Conservation (phyloP, 1,140 invertebrate genomes). For the Tachypleus tridentatus region DNA sequence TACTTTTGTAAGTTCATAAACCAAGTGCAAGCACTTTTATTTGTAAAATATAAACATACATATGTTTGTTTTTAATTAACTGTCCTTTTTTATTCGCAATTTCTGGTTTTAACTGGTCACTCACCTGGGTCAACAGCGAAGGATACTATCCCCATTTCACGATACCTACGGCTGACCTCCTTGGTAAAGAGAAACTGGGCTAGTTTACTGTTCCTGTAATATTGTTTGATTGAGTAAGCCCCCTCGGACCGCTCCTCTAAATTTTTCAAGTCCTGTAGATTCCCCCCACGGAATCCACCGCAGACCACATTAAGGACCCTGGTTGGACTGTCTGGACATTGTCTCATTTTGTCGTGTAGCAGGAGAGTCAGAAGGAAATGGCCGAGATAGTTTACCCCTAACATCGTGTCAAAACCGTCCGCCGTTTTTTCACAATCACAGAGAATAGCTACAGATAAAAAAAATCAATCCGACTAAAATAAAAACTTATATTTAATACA, state of each 20-base stretch:
- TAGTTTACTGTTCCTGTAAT: constrained; percentile 67
- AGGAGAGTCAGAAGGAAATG: constrained; percentile 75
- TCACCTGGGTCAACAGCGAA: constrained; percentile 21
- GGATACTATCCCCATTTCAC: constrained; percentile 12
- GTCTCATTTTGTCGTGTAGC: constrained; percentile 48
- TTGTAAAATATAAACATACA: too few species aligned
- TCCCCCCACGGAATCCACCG: constrained; percentile 43
- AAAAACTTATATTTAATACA: too few species aligned
- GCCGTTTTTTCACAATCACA: constrained; percentile 31
- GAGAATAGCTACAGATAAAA: constrained; percentile 13
- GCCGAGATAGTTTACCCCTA: constrained; percentile 35
- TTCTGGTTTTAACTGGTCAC: too few species aligned
- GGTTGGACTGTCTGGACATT: constrained; percentile 24
- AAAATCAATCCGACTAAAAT: too few species aligned
- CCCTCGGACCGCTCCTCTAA: constrained; percentile 40
- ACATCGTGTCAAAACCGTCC: constrained; percentile 32
- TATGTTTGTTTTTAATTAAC: too few species aligned
- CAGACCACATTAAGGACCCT: constrained; percentile 36
- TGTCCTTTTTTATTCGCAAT: too few species aligned
- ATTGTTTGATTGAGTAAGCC: constrained; percentile 33
- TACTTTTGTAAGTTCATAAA: too few species aligned
- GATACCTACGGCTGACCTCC: constrained; percentile 44
- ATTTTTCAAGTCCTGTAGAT: constrained; percentile 53
- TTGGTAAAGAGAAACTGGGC: constrained; percentile 56
- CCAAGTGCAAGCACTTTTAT: too few species aligned